phyloP scores from a whole-genome alignment of 2,797 vertebrate genomes.

The Pantherophis alleghaniensis region DNA sequence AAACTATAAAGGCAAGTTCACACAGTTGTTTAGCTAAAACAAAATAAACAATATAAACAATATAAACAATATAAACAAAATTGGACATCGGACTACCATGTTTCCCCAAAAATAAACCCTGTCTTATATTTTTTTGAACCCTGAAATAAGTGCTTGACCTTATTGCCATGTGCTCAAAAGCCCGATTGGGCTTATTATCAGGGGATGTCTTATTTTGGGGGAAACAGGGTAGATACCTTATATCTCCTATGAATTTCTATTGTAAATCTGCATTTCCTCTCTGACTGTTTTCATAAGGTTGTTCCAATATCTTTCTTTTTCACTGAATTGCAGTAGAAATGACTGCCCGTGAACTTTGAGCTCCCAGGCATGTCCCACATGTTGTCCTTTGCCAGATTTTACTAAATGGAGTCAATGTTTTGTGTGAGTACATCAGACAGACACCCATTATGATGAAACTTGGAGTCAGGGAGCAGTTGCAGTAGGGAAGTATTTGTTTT shows the following conservation, averaged over 20 bases:
- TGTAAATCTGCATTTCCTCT: neutral
- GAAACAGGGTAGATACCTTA: neutral
- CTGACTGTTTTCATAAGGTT: neutral
- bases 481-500: neutral
- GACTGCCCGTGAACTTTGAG: neutral
- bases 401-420: constrained; percentile 19
- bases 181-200: too few relatives aligned
- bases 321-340: neutral
- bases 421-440: neutral
- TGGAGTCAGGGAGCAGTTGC: neutral
- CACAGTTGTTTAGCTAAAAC: neutral
- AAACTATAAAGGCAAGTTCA: neutral
- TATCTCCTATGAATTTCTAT: neutral
- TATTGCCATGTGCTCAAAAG: too few relatives aligned
- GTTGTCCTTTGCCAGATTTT: neutral
- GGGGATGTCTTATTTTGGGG: too few relatives aligned
- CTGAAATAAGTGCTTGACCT: too few relatives aligned
- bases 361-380: neutral
- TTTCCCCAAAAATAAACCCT: too few relatives aligned
- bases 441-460: neutral
- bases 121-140: too few relatives aligned
- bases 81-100: neutral
- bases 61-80: neutral
- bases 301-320: neutral
- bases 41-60: neutral